Base-by-base conservation (phyloP, 1,140 invertebrate species). In the Adelges cooleyi region DNA sequence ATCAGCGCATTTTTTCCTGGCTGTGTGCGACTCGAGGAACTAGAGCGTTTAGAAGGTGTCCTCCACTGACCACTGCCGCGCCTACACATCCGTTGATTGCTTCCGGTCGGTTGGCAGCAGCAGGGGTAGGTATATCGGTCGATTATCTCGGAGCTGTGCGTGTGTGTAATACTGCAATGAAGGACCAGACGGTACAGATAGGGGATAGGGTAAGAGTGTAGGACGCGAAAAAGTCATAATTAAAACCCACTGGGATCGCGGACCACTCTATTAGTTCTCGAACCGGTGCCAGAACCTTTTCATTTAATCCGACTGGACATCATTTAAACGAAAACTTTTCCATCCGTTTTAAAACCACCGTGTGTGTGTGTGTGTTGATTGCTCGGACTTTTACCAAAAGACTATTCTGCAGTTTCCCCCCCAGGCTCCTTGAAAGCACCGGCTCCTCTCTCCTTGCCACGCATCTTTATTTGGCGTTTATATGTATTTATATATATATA, bases 311-410 rank as follows among this genome's bases (percentile, higher is more conserved):
- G 42, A 62, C 56, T 62, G 56, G 56, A 62, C 56, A 46, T 62
- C 56, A 46, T 62, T 62, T 62, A 62, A 62, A 25, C 56, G 56
- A 62, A 62, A 62, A 62, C 56, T 62, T 62, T 62, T 62, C 56
- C 56, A 46, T 62, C 56, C 56, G 56, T 17, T 48, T 48, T 62
- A 62, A 62, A 25, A 20, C 29, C 29, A 33, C 5, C 29, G 29
- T 33, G 29, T 33, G 33, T 23, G 36, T 54, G 53, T 15, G 56
- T 25, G 56, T 46, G 54, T 62, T 62, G 56, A 62, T 62, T 62
- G 25, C 56, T 48, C 56, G 56, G 56, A 62, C 56, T 62, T 62
- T 62, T 62, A 62, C 56, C 56, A 13, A 62, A 62, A 48, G 29
- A 62, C 56, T 33, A 5, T 33, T 5, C 29, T 33, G 38, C 25